Evolutionary conservation across 2,113 vertebrate species (phyloP).

Genomic region (Sclerurus mexicanus): DNA sequence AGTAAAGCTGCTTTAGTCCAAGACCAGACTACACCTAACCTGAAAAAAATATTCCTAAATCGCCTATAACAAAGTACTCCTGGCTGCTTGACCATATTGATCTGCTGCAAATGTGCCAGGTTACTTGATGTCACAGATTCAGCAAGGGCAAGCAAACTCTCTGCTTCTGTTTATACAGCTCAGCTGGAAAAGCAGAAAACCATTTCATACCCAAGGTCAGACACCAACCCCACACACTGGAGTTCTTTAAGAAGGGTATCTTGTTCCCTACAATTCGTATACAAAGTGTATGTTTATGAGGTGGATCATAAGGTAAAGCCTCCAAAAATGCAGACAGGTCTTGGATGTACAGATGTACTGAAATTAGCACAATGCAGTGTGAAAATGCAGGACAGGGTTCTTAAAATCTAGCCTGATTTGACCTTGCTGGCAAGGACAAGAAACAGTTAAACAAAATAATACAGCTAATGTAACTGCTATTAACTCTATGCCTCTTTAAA

Average conservation of each 20-base stretch:
- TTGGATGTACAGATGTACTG: neutral
- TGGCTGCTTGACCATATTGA: neutral
- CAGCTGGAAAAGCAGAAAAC: neutral
- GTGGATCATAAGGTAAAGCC: neutral
- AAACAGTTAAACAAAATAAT: neutral
- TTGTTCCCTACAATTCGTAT: neutral
- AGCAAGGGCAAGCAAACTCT: neutral
- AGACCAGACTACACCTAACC: neutral
- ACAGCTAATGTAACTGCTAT: neutral
- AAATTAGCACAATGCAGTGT: neutral
- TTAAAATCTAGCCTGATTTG: neutral
- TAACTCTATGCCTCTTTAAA: neutral
- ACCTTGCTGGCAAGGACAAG: neutral
- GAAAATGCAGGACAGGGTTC: neutral
- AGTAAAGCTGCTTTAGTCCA: neutral
- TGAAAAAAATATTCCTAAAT: neutral
- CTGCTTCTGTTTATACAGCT: neutral
- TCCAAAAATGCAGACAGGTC: neutral
- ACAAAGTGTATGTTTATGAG: neutral
- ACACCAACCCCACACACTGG: neutral
- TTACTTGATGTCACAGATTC: neutral
- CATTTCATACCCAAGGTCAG: neutral
- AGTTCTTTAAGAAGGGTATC: neutral
- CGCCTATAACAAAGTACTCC: neutral
- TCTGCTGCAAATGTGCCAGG: neutral